Conservation (phyloP, 2,113 vertebrate species). For the Pycnonotus jocosus region DNA sequence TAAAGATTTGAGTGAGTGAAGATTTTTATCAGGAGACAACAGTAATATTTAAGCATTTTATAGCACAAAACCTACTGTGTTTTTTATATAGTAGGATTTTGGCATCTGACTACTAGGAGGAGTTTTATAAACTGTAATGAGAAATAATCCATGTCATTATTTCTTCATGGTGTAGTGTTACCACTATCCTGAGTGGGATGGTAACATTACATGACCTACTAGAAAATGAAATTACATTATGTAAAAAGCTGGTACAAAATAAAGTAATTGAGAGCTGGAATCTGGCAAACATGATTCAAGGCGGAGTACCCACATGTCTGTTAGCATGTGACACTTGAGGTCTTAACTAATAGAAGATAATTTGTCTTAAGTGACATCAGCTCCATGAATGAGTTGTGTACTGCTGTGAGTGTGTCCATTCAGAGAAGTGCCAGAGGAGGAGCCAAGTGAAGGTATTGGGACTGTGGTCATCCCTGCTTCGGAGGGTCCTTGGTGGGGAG, state of each 20-base stretch:
- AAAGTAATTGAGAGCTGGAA: not conserved
- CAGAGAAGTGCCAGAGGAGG: not conserved
- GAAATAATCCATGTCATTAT: not conserved
- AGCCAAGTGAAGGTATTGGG: not conserved
- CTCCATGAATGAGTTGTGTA: not conserved
- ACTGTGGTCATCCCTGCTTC: fast-evolving
- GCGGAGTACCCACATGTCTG: not conserved
- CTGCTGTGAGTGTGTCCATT: not conserved
- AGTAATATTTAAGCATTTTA: not conserved
- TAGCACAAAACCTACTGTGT: not conserved
- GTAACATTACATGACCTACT: not conserved
- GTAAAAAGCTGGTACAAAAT: not conserved
- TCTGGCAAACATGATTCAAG: not conserved
- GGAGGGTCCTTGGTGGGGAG: not conserved
- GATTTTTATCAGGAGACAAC: not conserved
- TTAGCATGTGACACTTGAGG: not conserved
- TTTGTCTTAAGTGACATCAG: not conserved
- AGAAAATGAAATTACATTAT: not conserved
- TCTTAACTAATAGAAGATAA: not conserved
- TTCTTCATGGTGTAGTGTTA: not conserved
- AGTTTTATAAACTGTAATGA: not conserved
- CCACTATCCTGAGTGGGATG: not conserved
- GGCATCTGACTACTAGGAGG: not conserved
- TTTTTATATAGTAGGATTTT: not conserved
- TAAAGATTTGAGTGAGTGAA: not conserved